Evolutionary conservation across 2,888 invertebrate species (phyloP).

Genomic region (Erannis defoliaria): DNA sequence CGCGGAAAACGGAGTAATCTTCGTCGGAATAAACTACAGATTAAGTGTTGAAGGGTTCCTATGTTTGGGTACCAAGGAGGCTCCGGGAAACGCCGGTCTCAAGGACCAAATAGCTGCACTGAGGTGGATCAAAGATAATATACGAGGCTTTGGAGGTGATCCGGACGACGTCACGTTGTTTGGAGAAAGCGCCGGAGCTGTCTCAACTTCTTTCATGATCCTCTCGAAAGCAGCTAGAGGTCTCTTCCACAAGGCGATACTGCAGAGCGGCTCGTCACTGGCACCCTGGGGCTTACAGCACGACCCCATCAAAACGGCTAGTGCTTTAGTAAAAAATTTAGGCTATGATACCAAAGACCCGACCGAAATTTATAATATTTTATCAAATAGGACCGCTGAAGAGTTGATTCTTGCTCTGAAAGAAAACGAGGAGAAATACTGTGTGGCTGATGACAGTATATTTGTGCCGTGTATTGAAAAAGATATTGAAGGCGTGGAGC

Average conservation of each 20-base stretch:
- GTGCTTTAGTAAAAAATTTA: constrained; percentile 67
- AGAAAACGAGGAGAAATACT: constrained; percentile 67
- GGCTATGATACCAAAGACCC: constrained; percentile 73
- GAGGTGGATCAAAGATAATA: constrained; percentile 74
- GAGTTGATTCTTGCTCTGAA: constrained; percentile 69
- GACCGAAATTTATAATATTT: constrained; percentile 66
- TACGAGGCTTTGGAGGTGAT: constrained; percentile 74
- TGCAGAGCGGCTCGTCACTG: constrained; percentile 77
- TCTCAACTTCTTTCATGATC: constrained; percentile 72
- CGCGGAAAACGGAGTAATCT: constrained; percentile 85
- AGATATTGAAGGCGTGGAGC: constrained; percentile 67
- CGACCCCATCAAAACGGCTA: constrained; percentile 70
- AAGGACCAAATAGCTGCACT: constrained; percentile 83
- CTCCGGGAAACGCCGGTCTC: constrained; percentile 89
- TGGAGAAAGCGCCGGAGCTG: constrained; percentile 81
- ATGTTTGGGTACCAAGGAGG: constrained; percentile 87
- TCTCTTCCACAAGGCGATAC: constrained; percentile 74
- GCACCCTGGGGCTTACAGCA: constrained; percentile 76
- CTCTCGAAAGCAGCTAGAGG: constrained; percentile 71
- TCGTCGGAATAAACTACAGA: constrained; percentile 88
- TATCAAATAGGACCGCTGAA: constrained; percentile 64
- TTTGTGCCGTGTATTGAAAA: constrained; percentile 78
- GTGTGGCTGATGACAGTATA: constrained; percentile 67
- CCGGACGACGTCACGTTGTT: constrained; percentile 76
- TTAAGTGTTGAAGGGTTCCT: constrained; percentile 87